phyloP scores from a whole-genome alignment of 2,113 vertebrate genomes.

The Capreolus pygargus region DNA sequence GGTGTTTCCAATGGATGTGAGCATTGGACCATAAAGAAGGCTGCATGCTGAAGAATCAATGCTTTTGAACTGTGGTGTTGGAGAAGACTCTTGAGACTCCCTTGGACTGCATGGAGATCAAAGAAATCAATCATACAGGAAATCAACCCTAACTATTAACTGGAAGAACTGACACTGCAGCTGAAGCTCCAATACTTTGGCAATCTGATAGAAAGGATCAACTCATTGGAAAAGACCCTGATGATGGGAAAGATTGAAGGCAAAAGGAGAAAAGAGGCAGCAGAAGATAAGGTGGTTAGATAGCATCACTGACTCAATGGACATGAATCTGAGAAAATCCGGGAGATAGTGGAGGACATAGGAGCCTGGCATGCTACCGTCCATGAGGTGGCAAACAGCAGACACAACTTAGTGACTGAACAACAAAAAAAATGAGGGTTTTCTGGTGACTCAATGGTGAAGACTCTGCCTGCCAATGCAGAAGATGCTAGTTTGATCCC shows the following conservation, averaged over 20 bases:
- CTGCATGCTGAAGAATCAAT: background rate
- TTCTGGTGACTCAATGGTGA: background rate
- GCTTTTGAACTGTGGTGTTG: background rate
- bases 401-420: background rate
- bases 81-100: background rate
- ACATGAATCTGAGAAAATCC: background rate
- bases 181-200: background rate
- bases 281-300: background rate
- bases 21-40: background rate
- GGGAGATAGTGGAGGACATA: background rate
- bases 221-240: background rate
- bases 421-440: background rate
- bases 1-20: background rate
- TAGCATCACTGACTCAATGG: background rate
- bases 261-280: background rate
- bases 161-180: background rate
- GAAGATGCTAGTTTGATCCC: background rate
- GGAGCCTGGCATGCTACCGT: rapidly evolving
- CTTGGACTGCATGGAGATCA: background rate
- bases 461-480: background rate
- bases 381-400: background rate
- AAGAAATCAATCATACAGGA: background rate
- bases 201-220: background rate
- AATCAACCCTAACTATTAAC: background rate
- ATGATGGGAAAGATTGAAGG: background rate